A percentile compares a stretch with the other conserved stretches of the same genome.
phyloP scores from a whole-genome alignment of 2,113 vertebrate species.

The Dunckerocampus dactyliophorus region DNA sequence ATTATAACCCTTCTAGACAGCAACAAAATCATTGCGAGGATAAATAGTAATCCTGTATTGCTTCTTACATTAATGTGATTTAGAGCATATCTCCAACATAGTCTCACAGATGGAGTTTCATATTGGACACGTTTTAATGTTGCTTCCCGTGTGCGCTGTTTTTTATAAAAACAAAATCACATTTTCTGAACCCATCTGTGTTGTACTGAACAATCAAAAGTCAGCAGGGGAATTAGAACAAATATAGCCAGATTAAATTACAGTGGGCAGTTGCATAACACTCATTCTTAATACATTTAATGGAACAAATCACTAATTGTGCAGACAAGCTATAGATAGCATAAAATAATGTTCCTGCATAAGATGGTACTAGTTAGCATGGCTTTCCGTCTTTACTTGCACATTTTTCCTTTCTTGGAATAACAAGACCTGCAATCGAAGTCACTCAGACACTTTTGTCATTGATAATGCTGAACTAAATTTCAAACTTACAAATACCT shows the following conservation, averaged over 20 bases:
- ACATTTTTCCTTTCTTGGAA: conserved; percentile 37
- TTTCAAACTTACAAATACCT: background rate
- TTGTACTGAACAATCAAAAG: too few relatives aligned
- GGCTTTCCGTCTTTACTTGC: conserved; percentile 34
- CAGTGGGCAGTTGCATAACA: background rate
- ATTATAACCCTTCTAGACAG: background rate
- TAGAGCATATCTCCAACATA: background rate
- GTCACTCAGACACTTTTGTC: conserved; percentile 1
- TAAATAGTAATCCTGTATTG: background rate
- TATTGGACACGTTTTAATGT: conserved; percentile 8
- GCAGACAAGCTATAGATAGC: background rate
- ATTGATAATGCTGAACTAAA: background rate
- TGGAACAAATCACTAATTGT: background rate
- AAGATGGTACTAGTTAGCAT: conserved; percentile 32
- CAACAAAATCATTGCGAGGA: background rate
- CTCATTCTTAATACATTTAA: background rate
- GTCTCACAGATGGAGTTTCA: background rate
- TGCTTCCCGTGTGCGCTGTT: background rate
- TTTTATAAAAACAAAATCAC: too few relatives aligned
- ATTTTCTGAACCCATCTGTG: too few relatives aligned
- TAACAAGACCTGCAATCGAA: background rate
- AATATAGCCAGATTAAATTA: background rate
- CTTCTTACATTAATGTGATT: background rate
- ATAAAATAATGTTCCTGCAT: background rate
- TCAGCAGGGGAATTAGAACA: background rate